Base-by-base conservation (phyloP, 1,140 invertebrate species). In the Pentalonia nigronervosa region DNA sequence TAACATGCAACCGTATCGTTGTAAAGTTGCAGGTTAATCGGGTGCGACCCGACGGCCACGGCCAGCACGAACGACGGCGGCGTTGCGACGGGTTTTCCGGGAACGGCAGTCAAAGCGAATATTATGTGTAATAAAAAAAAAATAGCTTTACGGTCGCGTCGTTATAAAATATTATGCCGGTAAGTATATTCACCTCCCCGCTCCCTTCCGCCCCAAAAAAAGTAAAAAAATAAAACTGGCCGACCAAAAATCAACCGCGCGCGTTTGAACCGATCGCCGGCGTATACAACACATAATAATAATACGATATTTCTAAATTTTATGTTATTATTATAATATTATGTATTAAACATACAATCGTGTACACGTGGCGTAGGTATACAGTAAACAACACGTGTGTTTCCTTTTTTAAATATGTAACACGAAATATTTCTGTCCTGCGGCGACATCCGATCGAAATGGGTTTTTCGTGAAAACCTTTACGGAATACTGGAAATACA, bases 191-290 rank as follows among this genome's bases (percentile, higher is more conserved):
- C 60, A 14, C 21, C 21, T 6, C 30, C 30, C 60, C 30, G 1
- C 4, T 0, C 2, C 9, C 11, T 2, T 9, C 8, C 3, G 0
- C 9, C 4, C 6, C 0, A 7, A 67, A 56, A 67, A 67, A 76
- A 76, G n/a, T 53, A 53, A 53, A 53, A 53, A 53, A 23, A 53
- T 53, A 76, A 41, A 41, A 76, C 60, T 6, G 4, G 60, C 60
- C 60, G 14, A 21, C 1, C n/a, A 34, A 17, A 76, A 30, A n/a
- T 7, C 7, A 34, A 76, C 30, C 14, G 30, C 60, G n/a, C 60
- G 14, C 60, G 60, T 76, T 76, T n/a, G 60, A 76, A 30, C 14
- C 60, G n/a, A 76, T 76, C 60, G 30, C 60, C n/a, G n/a, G 30
- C 3, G 60, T n/a, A n/a, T 76, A 41, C 41, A 41, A 2, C 1